These are phyloP conservation scores for Sylvia borin DNA, from an alignment of 2,797 vertebrate genomes.

Conservation along the genomic window DNA sequence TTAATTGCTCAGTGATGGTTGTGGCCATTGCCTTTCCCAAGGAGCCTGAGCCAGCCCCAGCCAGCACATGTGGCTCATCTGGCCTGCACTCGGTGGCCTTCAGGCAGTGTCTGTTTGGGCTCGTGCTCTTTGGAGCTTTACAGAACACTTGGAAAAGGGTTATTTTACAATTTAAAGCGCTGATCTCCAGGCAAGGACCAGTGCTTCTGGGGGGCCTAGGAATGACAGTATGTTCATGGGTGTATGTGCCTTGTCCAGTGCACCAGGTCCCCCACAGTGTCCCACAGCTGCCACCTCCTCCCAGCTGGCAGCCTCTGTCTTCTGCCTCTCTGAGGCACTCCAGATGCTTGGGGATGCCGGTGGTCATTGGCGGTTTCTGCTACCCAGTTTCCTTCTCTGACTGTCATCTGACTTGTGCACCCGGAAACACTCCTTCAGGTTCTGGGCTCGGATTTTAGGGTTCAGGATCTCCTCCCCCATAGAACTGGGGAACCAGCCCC, in stretches of 20 bases:
- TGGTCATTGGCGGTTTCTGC: conserved; percentile 79
- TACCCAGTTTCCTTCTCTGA: conserved; percentile 81
- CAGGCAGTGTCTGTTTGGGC: accelerated
- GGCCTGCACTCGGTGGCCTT: background rate
- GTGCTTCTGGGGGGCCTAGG: background rate
- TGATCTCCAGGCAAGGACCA: background rate
- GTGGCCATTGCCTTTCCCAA: background rate
- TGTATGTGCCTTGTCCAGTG: accelerated
- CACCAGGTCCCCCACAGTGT: background rate
- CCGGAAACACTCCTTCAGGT: conserved; percentile 90
- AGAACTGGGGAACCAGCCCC: conserved; percentile 94
- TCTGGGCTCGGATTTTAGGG: conserved; percentile 91
- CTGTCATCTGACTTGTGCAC: conserved; percentile 90
- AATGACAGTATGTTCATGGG: background rate
- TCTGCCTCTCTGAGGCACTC: background rate
- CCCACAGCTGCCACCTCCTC: background rate
- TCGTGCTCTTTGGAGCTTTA: background rate
- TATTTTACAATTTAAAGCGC: background rate
- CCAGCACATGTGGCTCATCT: background rate
- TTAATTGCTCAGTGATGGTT: background rate
- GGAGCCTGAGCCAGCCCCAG: background rate
- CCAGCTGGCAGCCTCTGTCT: background rate
- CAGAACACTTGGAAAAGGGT: background rate
- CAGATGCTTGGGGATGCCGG: accelerated
- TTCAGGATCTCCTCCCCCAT: conserved; percentile 93